Conservation (phyloP, 2,888 invertebrate genomes). For the Tethea ocularis region DNA sequence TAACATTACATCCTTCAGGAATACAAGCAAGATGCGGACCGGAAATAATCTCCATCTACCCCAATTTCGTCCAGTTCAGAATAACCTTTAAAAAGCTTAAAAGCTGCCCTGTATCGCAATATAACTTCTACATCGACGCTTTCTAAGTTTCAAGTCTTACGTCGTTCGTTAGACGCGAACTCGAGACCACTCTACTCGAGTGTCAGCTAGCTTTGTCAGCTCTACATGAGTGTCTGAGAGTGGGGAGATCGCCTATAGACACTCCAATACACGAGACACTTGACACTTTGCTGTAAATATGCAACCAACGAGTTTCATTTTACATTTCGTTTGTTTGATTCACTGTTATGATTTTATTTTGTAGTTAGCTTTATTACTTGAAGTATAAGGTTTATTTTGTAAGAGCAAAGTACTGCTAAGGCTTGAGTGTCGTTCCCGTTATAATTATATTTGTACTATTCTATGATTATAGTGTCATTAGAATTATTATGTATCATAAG, state of each 20-base stretch:
- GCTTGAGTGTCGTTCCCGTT: no score
- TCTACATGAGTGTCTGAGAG: slow-evolving; percentile 25
- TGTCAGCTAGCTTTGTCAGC: slow-evolving; percentile 42
- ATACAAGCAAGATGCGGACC: no score
- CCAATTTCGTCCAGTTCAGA: no score
- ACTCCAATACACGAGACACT: slow-evolving; percentile 29
- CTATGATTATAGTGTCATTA: no score
- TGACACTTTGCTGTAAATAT: slow-evolving; percentile 27
- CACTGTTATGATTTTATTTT: neutral
- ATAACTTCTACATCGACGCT: neutral
- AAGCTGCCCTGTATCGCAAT: neutral
- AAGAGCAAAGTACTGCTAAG: neutral
- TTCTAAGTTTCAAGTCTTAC: slow-evolving; percentile 19
- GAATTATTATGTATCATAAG: no score
- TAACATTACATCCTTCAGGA: no score
- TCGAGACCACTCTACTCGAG: slow-evolving; percentile 30
- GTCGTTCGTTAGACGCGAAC: slow-evolving; percentile 21
- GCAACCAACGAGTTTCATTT: slow-evolving; percentile 20
- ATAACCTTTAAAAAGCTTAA: neutral
- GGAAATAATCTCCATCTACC: no score
- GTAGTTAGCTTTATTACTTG: neutral
- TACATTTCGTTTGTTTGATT: slow-evolving; percentile 11
- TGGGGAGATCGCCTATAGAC: slow-evolving; percentile 11
- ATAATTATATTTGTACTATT: no score
- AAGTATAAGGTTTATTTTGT: neutral